phyloP scores from a whole-genome alignment of 2,888 invertebrate genomes.

The Bombyx huttoni region DNA sequence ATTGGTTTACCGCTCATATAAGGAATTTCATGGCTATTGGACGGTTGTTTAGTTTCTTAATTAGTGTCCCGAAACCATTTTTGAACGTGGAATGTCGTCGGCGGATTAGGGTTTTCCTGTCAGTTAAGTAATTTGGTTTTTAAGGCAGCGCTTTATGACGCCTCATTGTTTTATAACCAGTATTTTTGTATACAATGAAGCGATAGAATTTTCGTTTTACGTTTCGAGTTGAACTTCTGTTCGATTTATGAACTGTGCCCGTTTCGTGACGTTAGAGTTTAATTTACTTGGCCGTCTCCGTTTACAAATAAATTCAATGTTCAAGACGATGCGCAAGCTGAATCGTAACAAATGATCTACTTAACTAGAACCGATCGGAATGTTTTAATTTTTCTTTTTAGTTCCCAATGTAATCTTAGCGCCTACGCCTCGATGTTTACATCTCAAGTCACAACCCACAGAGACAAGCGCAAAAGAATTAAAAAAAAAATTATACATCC shows the following conservation, averaged over 20 bases:
- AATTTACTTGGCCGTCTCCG: no score
- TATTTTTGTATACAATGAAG: conserved; percentile 13
- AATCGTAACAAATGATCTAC: conserved; percentile 4
- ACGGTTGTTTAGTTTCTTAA: conserved; percentile 57
- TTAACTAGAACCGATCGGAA: conserved; percentile 4
- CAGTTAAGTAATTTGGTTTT: conserved; percentile 37
- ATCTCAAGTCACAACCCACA: conserved; percentile 24
- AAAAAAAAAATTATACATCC: conserved; percentile 38
- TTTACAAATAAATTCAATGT: no score
- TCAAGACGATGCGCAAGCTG: no score
- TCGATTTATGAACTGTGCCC: no score
- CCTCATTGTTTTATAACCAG: conserved; percentile 44
- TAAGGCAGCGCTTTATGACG: conserved; percentile 33
- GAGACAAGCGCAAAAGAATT: conserved; percentile 40
- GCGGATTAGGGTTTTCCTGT: conserved; percentile 36
- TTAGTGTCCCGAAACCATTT: conserved; percentile 44
- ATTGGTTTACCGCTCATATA: conserved; percentile 60
- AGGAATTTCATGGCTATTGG: conserved; percentile 65
- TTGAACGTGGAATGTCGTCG: conserved; percentile 34
- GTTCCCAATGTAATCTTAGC: conserved; percentile 15
- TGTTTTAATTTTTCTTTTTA: conserved; percentile 1
- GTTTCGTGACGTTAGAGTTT: no score
- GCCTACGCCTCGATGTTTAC: conserved; percentile 21
- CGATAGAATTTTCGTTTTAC: background rate
- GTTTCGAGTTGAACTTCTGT: background rate